phyloP scores from a whole-genome alignment of 92 coral and sea anemone genomes.

The Plumapathes pennacea region DNA sequence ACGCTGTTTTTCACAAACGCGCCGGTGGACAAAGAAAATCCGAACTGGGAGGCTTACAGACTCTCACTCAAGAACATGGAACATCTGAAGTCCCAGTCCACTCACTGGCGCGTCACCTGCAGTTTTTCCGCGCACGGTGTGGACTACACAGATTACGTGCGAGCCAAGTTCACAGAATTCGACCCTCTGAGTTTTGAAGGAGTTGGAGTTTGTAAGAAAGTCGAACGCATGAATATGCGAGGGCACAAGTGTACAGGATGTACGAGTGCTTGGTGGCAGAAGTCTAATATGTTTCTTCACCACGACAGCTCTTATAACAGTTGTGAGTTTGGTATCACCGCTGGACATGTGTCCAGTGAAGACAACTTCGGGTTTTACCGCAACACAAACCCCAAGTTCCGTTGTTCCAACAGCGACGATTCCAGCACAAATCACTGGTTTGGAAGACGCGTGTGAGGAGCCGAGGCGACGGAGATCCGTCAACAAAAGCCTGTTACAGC shows the following conservation, averaged over 20 bases:
- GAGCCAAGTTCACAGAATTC: conserved; percentile 20
- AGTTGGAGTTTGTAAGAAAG: conserved; percentile 15
- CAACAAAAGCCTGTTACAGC: too few species aligned
- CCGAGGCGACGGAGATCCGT: too few species aligned
- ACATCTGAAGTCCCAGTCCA: conserved; percentile 19
- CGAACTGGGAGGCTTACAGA: conserved; percentile 54
- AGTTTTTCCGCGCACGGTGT: conserved; percentile 41
- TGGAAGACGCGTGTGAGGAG: too few species aligned
- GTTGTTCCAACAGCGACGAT: background rate
- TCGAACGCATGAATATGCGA: conserved; percentile 55
- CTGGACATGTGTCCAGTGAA: conserved; percentile 7
- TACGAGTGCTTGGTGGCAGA: conserved; percentile 41
- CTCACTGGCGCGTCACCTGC: conserved; percentile 66
- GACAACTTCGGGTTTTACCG: conserved; percentile 35
- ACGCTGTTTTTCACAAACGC: too few species aligned
- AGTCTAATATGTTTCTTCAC: conserved; percentile 1
- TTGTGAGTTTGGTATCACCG: conserved; percentile 19
- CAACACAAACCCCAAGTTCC: background rate
- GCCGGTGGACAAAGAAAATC: conserved; percentile 22
- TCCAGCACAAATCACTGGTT: conserved; percentile 46
- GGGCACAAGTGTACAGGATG: conserved; percentile 34
- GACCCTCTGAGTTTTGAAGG: conserved; percentile 34
- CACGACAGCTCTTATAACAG: conserved; percentile 3
- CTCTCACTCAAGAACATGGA: conserved; percentile 26
- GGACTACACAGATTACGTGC: conserved; percentile 49